Base-by-base conservation (phyloP, 2,797 vertebrate species). In the Mormyrus proboscirostris region DNA sequence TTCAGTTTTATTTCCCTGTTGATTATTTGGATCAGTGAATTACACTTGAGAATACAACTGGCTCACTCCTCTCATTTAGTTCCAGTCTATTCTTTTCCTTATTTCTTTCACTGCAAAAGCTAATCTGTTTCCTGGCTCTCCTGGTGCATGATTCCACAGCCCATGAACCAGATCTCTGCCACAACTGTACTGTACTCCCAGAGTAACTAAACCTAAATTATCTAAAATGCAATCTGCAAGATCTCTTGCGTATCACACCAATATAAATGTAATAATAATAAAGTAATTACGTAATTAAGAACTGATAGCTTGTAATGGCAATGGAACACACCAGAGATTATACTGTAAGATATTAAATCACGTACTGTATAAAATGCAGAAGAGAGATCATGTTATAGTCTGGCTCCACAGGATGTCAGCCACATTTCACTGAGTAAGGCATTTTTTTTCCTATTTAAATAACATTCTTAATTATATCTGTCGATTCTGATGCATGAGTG, bases 21-120 rank as follows among this genome's bases (percentile, higher is more conserved):
- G 85, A 86, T 59, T 57, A 87, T 87, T 87, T 87, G 85, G 85
- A 59, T 38, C 51, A n/a, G 33, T 59, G 85, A 87, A 87, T 87
- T 57, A 57, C 85, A 87, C 85, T 87, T 51, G 22, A 29, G 53
- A 59, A 55, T 38, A 87, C 51, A 57, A 87, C 50, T n/a, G 29
- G 85, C 25, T 59, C 29, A 51, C 50, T 29, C 29, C 85, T 59
- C 85, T 87, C 53, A 51, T 57, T 87, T 41, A 53, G 50, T 87
- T 38, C 53, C 85, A 19, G 22, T 57, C 51, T 12, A 4, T 87
- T 41, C 53, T 9, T 59, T 4, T 33, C 84, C 50, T 29, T 87
- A n/a, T 87, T 87, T 57, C 25, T 41, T 44, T 51, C 82, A 50
- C 82, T 7, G n/a, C 79, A n/a, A 84, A 84, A 84, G 38, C 3